A percentile compares a stretch with the other conserved stretches of the same genome.
phyloP scores from a whole-genome alignment of 2,888 invertebrate genomes.

The Teinopalpus imperialis region DNA sequence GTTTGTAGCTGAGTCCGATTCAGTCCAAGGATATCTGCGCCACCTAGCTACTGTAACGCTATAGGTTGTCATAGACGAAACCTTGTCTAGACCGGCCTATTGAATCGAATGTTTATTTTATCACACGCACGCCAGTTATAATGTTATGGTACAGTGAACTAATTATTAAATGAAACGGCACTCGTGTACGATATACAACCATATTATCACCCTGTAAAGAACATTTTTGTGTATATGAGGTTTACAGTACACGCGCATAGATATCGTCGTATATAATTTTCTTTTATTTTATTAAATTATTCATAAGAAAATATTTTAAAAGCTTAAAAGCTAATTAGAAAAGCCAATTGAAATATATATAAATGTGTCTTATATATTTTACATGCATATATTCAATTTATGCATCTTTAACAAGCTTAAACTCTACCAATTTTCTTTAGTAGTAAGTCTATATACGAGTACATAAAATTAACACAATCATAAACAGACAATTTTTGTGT shows the following conservation, averaged over 20 bases:
- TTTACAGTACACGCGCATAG: slow-evolving; percentile 1
- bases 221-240: neutral
- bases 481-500: slow-evolving; percentile 33
- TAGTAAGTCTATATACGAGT: no score
- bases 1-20: neutral
- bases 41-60: neutral
- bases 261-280: neutral
- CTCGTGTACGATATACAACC: slow-evolving; percentile 6
- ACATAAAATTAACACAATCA: no score
- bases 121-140: slow-evolving; percentile 19
- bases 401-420: no score
- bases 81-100: slow-evolving; percentile 24
- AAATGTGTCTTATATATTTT: no score
- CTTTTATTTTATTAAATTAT: neutral
- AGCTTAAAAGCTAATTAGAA: no score
- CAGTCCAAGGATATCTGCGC: slow-evolving; percentile 18
- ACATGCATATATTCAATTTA: no score
- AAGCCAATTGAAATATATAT: no score
- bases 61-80: slow-evolving; percentile 7
- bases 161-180: slow-evolving; percentile 14
- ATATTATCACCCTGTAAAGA: neutral
- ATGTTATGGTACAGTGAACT: slow-evolving; percentile 20
- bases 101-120: slow-evolving; percentile 26
- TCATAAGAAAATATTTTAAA: no score
- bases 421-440: no score